Evolutionary conservation across 1,140 invertebrate genomes (phyloP), one percentile per base, ranked within the genome.

Genomic region (Brachionus asplanchnoidis): DNA sequence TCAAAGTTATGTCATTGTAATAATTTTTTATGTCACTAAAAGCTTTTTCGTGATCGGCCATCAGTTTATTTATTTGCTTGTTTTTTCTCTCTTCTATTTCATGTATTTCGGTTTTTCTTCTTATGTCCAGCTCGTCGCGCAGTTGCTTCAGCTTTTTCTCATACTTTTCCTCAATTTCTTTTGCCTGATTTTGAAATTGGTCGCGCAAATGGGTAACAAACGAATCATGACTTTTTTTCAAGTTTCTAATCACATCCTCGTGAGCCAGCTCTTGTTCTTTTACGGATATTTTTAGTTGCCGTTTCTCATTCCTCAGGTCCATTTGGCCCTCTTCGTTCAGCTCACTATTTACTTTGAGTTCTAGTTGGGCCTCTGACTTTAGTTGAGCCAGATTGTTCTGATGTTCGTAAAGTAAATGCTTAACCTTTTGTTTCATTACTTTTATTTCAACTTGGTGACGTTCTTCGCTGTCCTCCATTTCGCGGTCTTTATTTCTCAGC

Each of bases 1-100:
- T 97, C 0, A 95, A 89, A 1, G 94, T 95, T 53, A 97, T 95
- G 86, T 97, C 95, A 87, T 96, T 96, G 86, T 96, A 97, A 90
- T 96, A 97, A 88, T 94, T 94, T 89, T 96, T 97, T 87, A 97
- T 93, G 88, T 96, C 94, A 60, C 92, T 91, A 88, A 96, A 95
- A 0, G 94, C 93, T 86, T 93, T 93, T 85, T 95, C 94, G 88
- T 97, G 95, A 86, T 94, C 93, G 85, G 93, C 92, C 85, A 94
- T 94, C 73, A 97, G 88, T 20, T 93, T 93, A 14, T 93, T 92
- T 14, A 96, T 92, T 88, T 96, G 94, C 78, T 92, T 92, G 88
- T 96, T 96, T 89, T 96, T 97, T 66, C 94, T 91, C 87, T 96
- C 94, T 88, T 97, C 95, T 8, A 95, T 92, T 91, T 96, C 94